Evolutionary conservation across 2,113 vertebrate genomes (phyloP).

Genomic region (Setophaga kirtlandii): DNA sequence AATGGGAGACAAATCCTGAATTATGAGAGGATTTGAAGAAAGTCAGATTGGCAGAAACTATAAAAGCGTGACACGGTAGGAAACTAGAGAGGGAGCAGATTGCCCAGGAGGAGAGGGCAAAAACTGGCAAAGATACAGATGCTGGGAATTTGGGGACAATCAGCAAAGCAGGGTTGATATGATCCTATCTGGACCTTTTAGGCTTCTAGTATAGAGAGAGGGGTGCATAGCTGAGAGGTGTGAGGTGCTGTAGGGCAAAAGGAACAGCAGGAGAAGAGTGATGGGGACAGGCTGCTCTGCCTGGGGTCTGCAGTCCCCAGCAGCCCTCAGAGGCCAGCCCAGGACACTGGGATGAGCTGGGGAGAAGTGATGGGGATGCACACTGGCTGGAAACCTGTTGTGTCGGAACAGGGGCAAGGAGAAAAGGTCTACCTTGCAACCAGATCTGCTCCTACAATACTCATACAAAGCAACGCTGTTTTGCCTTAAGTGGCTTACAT

Average conservation of each 20-base stretch:
- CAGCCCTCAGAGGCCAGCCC: not conserved
- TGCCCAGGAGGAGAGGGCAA: not conserved
- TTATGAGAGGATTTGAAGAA: not conserved
- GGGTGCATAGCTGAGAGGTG: not conserved
- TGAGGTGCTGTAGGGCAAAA: not conserved
- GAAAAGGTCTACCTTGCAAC: not conserved
- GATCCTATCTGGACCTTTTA: not conserved
- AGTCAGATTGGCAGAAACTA: not conserved
- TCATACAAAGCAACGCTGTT: not conserved
- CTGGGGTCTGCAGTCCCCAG: accelerated
- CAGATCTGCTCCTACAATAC: not conserved
- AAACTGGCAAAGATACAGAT: not conserved
- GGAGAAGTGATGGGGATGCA: not conserved
- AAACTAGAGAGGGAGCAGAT: not conserved
- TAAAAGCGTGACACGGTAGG: not conserved
- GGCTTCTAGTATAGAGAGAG: not conserved
- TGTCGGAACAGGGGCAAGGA: not conserved
- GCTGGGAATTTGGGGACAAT: not conserved
- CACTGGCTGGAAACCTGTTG: not conserved
- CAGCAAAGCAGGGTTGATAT: not conserved
- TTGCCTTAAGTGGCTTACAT: not conserved
- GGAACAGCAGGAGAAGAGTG: not conserved
- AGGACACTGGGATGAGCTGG: not conserved
- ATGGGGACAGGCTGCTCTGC: not conserved
- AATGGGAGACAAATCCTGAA: not conserved